A percentile compares a stretch with the other conserved stretches of the same genome.
Evolutionary conservation across 2,113 vertebrate genomes (phyloP).

Genomic region (Verasper variegatus): DNA sequence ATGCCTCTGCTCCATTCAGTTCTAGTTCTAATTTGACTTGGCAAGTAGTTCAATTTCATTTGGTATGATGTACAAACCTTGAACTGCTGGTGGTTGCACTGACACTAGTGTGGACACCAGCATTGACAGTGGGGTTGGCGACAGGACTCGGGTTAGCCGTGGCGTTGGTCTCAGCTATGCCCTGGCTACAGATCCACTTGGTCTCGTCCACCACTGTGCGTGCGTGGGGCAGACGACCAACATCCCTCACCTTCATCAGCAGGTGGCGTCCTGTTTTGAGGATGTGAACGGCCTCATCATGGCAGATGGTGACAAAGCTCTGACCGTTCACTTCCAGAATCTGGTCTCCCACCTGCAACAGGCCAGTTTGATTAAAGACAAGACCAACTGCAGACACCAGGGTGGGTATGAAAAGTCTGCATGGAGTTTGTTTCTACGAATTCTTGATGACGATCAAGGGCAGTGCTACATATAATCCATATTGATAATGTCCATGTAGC

Average conservation of each 20-base stretch:
- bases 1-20: not conserved
- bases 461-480: too few relatives aligned
- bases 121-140: not conserved
- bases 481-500: too few relatives aligned
- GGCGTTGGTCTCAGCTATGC: slow-evolving; percentile 80
- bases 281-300: slow-evolving; percentile 91
- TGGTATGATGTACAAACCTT: slow-evolving; percentile 71
- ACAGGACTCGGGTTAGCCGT: slow-evolving; percentile 25
- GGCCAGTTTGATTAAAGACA: not conserved
- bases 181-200: slow-evolving; percentile 87
- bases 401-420: too few relatives aligned
- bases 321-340: slow-evolving; percentile 91
- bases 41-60: not conserved
- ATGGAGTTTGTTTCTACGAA: too few relatives aligned
- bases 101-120: not conserved
- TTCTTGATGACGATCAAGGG: too few relatives aligned
- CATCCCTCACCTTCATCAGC: slow-evolving; percentile 90
- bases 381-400: not conserved
- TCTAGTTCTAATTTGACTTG: not conserved
- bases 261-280: slow-evolving; percentile 89
- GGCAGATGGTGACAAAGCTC: slow-evolving; percentile 90
- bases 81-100: slow-evolving; percentile 13
- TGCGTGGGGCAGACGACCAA: slow-evolving; percentile 92
- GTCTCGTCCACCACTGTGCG: slow-evolving; percentile 91
- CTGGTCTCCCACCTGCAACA: slow-evolving; percentile 92